These are phyloP conservation scores for Pterophyllum scalare DNA, from an alignment of 2,113 vertebrate species.

Conservation along the genomic window DNA sequence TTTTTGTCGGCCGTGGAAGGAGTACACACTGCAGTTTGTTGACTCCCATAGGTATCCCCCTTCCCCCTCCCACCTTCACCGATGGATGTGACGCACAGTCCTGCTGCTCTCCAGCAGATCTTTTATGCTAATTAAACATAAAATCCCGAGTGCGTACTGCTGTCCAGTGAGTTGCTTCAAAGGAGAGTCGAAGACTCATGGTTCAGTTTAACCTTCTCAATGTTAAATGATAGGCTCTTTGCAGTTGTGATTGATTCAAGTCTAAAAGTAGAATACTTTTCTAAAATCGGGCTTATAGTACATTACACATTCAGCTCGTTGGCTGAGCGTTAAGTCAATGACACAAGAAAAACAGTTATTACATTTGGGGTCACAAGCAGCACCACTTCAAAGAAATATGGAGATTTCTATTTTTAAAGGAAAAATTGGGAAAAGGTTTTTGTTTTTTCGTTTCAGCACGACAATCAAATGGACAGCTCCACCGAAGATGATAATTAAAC, in stretches of 20 bases:
- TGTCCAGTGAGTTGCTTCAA: slow-evolving; percentile 41
- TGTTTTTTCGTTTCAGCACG: slow-evolving; percentile 59
- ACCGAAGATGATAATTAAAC: not conserved
- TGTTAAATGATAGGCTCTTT: not conserved
- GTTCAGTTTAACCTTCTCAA: not conserved
- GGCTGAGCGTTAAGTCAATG: not conserved
- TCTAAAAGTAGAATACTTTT: not conserved
- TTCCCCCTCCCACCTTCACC: slow-evolving; percentile 59
- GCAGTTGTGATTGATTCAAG: not conserved
- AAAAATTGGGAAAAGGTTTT: not conserved
- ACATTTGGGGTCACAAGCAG: not conserved
- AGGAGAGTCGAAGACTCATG: not conserved
- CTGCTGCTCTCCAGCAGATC: slow-evolving; percentile 78
- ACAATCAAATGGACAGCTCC: slow-evolving; percentile 61
- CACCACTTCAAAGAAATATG: not conserved
- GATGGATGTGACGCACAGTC: slow-evolving; percentile 85
- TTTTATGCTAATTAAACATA: slow-evolving; percentile 84
- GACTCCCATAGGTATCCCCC: slow-evolving; percentile 69
- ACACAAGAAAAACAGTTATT: not conserved
- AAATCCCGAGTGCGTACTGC: slow-evolving; percentile 65
- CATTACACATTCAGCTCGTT: not conserved
- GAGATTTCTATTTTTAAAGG: not conserved
- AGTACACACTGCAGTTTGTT: slow-evolving; percentile 78
- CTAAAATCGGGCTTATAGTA: not conserved
- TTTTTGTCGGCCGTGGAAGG: slow-evolving; percentile 64